Evolutionary conservation across 2,888 invertebrate genomes (phyloP).

Genomic region (Rosalia funebris): DNA sequence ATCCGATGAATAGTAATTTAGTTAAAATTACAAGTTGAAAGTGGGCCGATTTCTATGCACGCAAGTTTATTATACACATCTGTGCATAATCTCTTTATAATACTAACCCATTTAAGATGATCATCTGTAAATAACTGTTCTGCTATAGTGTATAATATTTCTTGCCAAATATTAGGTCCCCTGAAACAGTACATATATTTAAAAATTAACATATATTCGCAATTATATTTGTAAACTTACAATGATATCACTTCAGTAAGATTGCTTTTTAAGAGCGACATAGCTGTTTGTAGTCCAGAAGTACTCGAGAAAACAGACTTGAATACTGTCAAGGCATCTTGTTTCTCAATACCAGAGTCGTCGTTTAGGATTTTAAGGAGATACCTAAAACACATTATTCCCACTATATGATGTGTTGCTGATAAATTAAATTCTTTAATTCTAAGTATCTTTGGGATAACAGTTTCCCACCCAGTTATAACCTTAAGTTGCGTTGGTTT

Average conservation of each 20-base stretch:
- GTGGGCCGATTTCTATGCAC: no score
- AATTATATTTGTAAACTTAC: not conserved
- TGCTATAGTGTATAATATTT: not conserved
- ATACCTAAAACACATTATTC: no score
- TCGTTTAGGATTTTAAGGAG: not conserved
- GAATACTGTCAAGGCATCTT: not conserved
- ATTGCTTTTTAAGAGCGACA: not conserved
- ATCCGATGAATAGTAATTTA: no score
- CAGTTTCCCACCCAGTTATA: no score
- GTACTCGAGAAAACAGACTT: constrained; percentile 51
- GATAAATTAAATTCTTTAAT: no score
- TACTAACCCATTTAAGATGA: not conserved
- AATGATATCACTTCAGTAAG: not conserved
- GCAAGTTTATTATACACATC: no score
- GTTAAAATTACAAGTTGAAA: no score
- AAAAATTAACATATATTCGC: not conserved
- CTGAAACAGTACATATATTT: not conserved
- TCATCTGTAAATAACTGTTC: not conserved
- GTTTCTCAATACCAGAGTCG: not conserved
- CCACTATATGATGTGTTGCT: no score
- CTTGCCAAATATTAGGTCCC: not conserved
- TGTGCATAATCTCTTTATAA: no score
- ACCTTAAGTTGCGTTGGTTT: no score
- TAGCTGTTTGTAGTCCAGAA: not conserved
- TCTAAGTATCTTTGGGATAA: no score